Conservation (phyloP, 2,113 vertebrate genomes). For the Balaeniceps rex region DNA sequence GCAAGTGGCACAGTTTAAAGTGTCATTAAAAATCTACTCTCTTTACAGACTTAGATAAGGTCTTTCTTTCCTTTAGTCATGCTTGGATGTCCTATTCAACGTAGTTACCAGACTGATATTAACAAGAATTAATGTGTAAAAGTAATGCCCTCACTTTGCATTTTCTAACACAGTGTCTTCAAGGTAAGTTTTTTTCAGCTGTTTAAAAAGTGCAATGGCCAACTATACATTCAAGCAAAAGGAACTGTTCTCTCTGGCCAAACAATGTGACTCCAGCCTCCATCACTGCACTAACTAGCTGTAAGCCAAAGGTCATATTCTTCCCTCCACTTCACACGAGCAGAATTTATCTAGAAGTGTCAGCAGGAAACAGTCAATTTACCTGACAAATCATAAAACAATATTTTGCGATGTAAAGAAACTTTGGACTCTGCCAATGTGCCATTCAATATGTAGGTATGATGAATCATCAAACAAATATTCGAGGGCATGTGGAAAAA, state of each 20-base stretch:
- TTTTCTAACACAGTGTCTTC: background rate
- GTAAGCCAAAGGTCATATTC: background rate
- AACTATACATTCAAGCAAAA: background rate
- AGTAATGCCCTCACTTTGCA: background rate
- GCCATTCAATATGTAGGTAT: constrained; percentile 3
- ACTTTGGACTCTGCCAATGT: background rate
- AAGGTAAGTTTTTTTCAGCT: background rate
- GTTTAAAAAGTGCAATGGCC: background rate
- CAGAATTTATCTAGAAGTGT: background rate
- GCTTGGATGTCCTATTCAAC: background rate
- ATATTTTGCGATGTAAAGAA: constrained; percentile 34
- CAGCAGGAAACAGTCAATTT: constrained; percentile 21
- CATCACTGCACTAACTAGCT: background rate
- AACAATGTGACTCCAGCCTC: background rate
- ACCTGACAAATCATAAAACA: constrained; percentile 40
- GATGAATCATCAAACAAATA: constrained; percentile 41
- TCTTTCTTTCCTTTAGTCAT: background rate
- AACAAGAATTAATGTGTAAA: background rate
- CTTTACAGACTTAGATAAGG: background rate
- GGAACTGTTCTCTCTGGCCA: background rate
- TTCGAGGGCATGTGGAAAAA: background rate
- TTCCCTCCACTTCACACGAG: background rate
- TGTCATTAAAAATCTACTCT: background rate
- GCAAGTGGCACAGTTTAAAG: background rate
- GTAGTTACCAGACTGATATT: background rate